phyloP scores from a whole-genome alignment of 2,113 vertebrate genomes.

The Arothron firmamentum region DNA sequence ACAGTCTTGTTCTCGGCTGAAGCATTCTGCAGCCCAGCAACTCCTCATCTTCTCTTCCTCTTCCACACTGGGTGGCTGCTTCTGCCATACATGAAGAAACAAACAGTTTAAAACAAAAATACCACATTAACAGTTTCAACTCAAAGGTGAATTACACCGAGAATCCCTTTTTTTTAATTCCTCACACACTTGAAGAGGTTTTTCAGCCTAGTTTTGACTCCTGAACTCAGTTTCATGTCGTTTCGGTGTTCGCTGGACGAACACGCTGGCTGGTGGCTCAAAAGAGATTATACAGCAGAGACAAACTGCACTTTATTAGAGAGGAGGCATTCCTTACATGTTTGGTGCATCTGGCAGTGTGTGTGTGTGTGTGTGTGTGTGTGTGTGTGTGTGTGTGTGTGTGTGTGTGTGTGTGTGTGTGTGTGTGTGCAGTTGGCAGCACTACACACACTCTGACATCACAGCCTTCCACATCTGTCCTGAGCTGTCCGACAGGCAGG shows the following conservation, averaged over 20 bases:
- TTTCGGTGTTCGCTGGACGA: background rate
- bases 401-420: constrained; percentile 6
- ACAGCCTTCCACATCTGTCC: constrained; percentile 61
- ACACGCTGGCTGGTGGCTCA: constrained; percentile 11
- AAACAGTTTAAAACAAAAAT: no score
- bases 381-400: constrained; percentile 1
- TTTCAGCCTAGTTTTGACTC: no score
- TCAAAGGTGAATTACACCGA: no score
- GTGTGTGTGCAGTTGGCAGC: constrained; percentile 38
- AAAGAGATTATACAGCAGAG: constrained; percentile 26
- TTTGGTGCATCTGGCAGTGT: constrained; percentile 20
- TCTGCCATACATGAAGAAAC: no score
- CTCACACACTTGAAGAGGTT: no score
- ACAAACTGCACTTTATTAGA: constrained; percentile 52
- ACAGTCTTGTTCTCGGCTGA: no score
- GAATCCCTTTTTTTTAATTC: no score
- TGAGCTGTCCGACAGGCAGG: constrained; percentile 10
- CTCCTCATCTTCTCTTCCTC: no score
- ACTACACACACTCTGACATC: constrained; percentile 45
- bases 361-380: constrained; percentile 10
- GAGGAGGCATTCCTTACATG: constrained; percentile 58
- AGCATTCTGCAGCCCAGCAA: no score
- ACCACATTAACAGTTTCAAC: no score
- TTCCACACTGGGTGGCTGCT: no score
- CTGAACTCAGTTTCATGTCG: background rate